phyloP scores from a whole-genome alignment of 2,113 vertebrate species.

The Plotosus lineatus region DNA sequence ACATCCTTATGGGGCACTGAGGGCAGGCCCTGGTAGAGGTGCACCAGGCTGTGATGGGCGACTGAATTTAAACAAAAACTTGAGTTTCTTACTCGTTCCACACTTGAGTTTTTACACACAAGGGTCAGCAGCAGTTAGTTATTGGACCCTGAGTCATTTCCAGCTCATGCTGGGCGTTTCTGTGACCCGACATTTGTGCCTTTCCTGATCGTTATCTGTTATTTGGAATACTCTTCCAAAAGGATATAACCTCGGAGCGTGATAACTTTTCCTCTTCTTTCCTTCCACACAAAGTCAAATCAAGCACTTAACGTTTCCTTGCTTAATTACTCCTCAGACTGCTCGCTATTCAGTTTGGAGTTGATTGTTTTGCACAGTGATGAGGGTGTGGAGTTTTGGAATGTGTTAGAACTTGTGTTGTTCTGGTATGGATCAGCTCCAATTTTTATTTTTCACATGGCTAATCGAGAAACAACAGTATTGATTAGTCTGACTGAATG shows the following conservation, averaged over 20 bases:
- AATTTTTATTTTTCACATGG: slow-evolving; percentile 12
- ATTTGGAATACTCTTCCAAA: neutral
- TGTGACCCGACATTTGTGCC: neutral
- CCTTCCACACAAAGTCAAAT: neutral
- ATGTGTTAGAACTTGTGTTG: slow-evolving; percentile 29
- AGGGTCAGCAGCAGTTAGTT: neutral
- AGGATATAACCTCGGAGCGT: neutral
- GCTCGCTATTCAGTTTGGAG: neutral
- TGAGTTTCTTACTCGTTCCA: neutral
- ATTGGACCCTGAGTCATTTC: neutral
- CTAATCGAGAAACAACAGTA: slow-evolving; percentile 3
- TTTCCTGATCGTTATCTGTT: slow-evolving; percentile 8
- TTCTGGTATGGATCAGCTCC: slow-evolving; percentile 15
- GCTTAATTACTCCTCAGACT: slow-evolving; percentile 11
- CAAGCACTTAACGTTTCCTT: neutral
- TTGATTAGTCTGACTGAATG: neutral
- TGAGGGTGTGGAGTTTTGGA: slow-evolving; percentile 10
- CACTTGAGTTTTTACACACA: neutral
- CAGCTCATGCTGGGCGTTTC: neutral
- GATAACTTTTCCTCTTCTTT: neutral
- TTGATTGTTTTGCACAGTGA: slow-evolving; percentile 5
- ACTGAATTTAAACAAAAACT: neutral
- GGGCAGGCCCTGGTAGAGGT: slow-evolving; percentile 6
- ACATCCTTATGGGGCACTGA: slow-evolving; percentile 6
- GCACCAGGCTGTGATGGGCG: slow-evolving; percentile 14